Evolutionary conservation across 2,888 invertebrate species (phyloP).

Genomic region (Agriopis marginaria): DNA sequence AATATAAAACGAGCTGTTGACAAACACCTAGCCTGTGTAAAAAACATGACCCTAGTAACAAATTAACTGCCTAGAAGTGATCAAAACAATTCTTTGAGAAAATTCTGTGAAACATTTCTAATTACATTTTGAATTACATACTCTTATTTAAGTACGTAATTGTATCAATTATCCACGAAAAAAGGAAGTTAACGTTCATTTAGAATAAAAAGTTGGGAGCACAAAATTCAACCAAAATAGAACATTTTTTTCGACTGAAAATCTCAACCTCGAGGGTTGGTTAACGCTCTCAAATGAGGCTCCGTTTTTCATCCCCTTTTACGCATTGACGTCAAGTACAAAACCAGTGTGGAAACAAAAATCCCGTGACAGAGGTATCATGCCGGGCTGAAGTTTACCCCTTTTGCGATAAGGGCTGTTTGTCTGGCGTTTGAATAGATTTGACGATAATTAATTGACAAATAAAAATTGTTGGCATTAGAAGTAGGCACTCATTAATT

Average conservation of each 20-base stretch:
- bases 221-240: conserved; percentile 6
- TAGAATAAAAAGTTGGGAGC: not conserved
- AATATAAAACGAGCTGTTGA: too few relatives aligned
- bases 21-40: too few relatives aligned
- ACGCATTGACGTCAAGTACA: conserved; percentile 63
- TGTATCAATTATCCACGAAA: not conserved
- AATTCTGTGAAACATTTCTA: not conserved
- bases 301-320: conserved; percentile 52
- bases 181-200: not conserved
- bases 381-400: conserved; percentile 48
- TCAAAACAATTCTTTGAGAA: not conserved
- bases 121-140: conserved; percentile 10
- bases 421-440: conserved; percentile 26
- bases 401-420: conserved; percentile 15
- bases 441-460: conserved; percentile 21
- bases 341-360: conserved; percentile 35
- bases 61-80: not conserved
- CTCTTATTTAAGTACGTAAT: conserved; percentile 6
- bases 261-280: conserved; percentile 40
- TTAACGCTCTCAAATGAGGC: conserved; percentile 52
- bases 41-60: not conserved
- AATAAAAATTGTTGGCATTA: not conserved
- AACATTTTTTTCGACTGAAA: conserved; percentile 9
- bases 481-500: not conserved
- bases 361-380: conserved; percentile 48